Conservation (phyloP, 2,888 invertebrate genomes). For the Artemia sinica region DNA sequence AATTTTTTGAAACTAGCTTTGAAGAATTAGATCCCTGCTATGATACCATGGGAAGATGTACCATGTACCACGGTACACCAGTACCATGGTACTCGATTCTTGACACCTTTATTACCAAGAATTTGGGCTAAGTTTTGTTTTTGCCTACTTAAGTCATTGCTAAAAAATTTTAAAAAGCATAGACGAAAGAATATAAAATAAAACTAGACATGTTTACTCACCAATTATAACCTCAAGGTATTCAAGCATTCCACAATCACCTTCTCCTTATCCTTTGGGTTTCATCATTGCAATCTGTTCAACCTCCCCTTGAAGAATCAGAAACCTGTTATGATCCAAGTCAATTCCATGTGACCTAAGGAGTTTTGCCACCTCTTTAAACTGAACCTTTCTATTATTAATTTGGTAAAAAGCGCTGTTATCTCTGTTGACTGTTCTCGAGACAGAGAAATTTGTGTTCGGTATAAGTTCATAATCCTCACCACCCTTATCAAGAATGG, state of each 20-base stretch:
- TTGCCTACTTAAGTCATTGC: no score
- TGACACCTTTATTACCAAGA: no score
- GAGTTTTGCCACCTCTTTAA: conserved; percentile 65
- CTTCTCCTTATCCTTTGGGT: conserved; percentile 63
- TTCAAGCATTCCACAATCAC: conserved; percentile 90
- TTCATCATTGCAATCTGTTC: conserved; percentile 99
- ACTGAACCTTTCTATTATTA: conserved; percentile 53
- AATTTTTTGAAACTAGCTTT: conserved; percentile 99
- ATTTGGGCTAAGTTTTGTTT: no score
- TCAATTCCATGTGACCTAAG: conserved; percentile 72
- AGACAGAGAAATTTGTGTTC: conserved; percentile 58
- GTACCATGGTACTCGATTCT: no score
- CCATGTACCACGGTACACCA: no score
- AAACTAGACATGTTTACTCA: conserved; percentile 29
- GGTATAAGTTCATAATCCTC: conserved; percentile 59
- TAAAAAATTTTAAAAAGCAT: no score
- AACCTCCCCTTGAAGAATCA: conserved; percentile 97
- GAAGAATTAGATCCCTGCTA: conserved; percentile 89
- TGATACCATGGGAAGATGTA: no score
- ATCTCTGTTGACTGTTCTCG: conserved; percentile 55
- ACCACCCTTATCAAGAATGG: conserved; percentile 40
- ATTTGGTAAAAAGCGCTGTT: conserved; percentile 60
- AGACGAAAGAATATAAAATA: no score
- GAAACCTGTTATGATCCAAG: conserved; percentile 85
- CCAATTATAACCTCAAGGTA: conserved; percentile 97